Evolutionary conservation across 2,113 vertebrate genomes (phyloP), one percentile per base, ranked within the genome.

Genomic region (Oreochromis tanganicae): DNA sequence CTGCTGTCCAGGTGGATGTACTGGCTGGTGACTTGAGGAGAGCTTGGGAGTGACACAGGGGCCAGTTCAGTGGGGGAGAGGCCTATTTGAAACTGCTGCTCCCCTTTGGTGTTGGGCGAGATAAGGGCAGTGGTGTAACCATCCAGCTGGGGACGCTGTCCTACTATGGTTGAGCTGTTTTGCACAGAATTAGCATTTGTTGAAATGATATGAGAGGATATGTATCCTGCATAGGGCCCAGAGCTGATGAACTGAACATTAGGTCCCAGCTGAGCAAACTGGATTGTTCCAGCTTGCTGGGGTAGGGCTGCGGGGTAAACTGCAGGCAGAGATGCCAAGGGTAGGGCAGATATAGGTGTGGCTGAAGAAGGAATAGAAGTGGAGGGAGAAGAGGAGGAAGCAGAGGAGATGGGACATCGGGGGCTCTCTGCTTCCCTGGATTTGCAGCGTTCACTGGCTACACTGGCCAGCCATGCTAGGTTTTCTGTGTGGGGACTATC

Each of bases 231-330:
- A 29, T 99, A 99, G 43, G 98, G 97, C 81, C 98, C 98, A 21
- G 97, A 97, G 92, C 98, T 98, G 4, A 99, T 98, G 29, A 99
- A 98, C 97, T 99, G 99, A 93, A 99, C 97, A 48, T 98, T 98
- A 89, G 97, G 98, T 27, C 97, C 97, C 86, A 99, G 95, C 93
- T 98, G 98, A 0, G 98, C 96, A 38, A 98, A 98, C 96, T 99
- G 98, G 89, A 98, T 96, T 0, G 98, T 97, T 12, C 97, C 97
- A 85, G 97, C 96, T 59, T 98, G 97, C 94, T 97, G 98, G 29
- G 98, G 96, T 81, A 97, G 95, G 80, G 96, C 94, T 1, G 98
- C 95, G 3, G 98, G 97, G 94, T 98, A 98, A 78, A 97, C 96
- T 0, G 98, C 88, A 68, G 98, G 97, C 85, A 98, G 96, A 82